Evolutionary conservation across 1,140 invertebrate genomes (phyloP), one percentile per base, ranked within the genome.

Genomic region (Micrasema minimum): DNA sequence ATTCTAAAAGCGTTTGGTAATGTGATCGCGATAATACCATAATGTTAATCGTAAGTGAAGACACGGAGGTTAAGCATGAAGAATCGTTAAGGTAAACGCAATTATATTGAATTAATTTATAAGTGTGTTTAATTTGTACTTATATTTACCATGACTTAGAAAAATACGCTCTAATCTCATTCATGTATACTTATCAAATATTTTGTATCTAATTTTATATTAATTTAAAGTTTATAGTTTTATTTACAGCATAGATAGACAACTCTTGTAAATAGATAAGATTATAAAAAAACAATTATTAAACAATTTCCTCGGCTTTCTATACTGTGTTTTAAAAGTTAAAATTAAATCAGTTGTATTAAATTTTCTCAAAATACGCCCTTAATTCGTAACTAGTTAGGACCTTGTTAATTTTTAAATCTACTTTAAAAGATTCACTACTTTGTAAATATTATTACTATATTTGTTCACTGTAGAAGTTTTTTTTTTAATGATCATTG

Each of bases 181-280:
- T 53, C 14, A 55, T 37, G 35, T 41, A 66, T 66, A 66, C 65
- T 66, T 66, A 66, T 37, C 45, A 41, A 5, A 41, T 41, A 35
- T 41, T 41, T 66, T 66, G 9, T 62, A 46, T 45, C n/a, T 62
- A 46, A 45, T 59, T 55, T 59, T 59, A 18, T 59, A 6, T 18
- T 37, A 18, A 20, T 18, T 22, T 18, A 62, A 45, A 62, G 26
- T 14, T 62, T 62, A 45, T 31, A 62, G 22, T 51, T 71, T 75
- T 68, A 69, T 75, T 71, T 75, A 65, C 46, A 68, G 37, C 62
- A 71, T 75, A 75, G 72, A 71, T 75, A 75, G 72, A 69, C 72
- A 66, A 69, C 69, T 66, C 53, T 35, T 74, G 72, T 74, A 74
- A 23, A 74, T 74, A 62, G 61, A 62, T 53, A 74, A 67, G 67